Evolutionary conservation across 2,888 invertebrate species (phyloP).

Genomic region (Ypsolopha sequella): DNA sequence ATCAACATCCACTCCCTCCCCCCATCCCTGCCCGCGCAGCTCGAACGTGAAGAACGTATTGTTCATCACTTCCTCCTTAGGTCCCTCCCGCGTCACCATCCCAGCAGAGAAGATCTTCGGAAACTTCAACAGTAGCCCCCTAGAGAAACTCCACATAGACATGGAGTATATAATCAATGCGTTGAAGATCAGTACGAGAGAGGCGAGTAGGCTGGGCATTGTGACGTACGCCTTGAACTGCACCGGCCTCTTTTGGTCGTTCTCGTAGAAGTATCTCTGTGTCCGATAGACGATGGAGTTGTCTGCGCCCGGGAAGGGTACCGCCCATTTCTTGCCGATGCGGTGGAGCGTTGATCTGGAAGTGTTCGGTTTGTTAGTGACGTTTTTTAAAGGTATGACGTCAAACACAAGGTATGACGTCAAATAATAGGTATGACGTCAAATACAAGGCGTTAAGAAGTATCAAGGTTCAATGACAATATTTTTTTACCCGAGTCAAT

Average conservation of each 20-base stretch:
- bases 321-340: constrained; percentile 66
- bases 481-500: not conserved
- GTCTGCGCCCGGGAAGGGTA: constrained; percentile 89
- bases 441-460: not conserved
- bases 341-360: constrained; percentile 65
- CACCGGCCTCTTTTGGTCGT: constrained; percentile 78
- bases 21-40: constrained; percentile 86
- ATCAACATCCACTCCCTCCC: constrained; percentile 57
- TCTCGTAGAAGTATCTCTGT: constrained; percentile 80
- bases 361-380: no score
- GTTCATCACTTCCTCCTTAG: constrained; percentile 71
- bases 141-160: constrained; percentile 20
- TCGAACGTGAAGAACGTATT: constrained; percentile 75
- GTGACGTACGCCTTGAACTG: constrained; percentile 84
- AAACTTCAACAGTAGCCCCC: constrained; percentile 26
- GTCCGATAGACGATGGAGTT: constrained; percentile 84
- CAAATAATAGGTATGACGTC: not conserved
- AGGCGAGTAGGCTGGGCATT: constrained; percentile 33
- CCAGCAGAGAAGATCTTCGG: constrained; percentile 78
- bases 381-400: no score
- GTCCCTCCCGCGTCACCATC: constrained; percentile 74
- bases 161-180: constrained; percentile 43
- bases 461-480: not conserved
- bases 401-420: no score
- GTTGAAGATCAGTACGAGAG: constrained; percentile 62